A percentile compares a stretch with the other conserved stretches of the same genome.
Conservation (phyloP, 2,888 invertebrate species). For the Subacronicta megacephala region DNA sequence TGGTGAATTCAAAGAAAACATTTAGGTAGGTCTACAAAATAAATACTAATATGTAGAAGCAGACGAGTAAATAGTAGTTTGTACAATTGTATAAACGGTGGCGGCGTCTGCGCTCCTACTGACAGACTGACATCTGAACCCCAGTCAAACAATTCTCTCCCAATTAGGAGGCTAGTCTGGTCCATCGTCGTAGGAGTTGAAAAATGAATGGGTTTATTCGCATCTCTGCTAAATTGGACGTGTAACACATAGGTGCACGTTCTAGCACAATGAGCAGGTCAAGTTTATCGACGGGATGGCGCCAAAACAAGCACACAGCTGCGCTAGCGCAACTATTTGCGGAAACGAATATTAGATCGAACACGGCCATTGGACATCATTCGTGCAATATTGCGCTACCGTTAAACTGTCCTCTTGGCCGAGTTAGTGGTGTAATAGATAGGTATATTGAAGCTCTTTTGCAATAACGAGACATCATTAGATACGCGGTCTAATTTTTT, state of each 20-base stretch:
- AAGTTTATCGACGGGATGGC: constrained; percentile 70
- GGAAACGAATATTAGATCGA: constrained; percentile 69
- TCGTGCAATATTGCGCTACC: constrained; percentile 47
- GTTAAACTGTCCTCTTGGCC: constrained; percentile 59
- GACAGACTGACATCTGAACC: constrained; percentile 42
- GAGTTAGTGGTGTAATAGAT: constrained; percentile 30
- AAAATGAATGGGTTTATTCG: constrained; percentile 52
- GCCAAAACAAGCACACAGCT: constrained; percentile 75
- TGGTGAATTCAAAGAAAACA: too few relatives aligned
- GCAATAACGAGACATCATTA: background rate
- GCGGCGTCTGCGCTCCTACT: constrained; percentile 7
- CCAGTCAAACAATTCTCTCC: constrained; percentile 40
- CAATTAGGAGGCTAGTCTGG: constrained; percentile 41
- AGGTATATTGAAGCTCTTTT: background rate
- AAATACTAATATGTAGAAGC: too few relatives aligned
- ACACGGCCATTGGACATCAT: constrained; percentile 46
- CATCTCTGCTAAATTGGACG: constrained; percentile 33
- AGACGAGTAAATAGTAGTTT: constrained; percentile 32
- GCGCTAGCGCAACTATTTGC: constrained; percentile 77
- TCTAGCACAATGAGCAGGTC: constrained; percentile 65
- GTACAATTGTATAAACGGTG: constrained; percentile 35
- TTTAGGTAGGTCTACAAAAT: background rate
- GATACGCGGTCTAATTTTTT: too few relatives aligned
- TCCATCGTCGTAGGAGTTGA: constrained; percentile 35
- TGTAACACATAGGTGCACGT: constrained; percentile 47